Evolutionary conservation across 1,140 invertebrate genomes (phyloP), one percentile per base, ranked within the genome.

Genomic region (Vanessa tameamea): DNA sequence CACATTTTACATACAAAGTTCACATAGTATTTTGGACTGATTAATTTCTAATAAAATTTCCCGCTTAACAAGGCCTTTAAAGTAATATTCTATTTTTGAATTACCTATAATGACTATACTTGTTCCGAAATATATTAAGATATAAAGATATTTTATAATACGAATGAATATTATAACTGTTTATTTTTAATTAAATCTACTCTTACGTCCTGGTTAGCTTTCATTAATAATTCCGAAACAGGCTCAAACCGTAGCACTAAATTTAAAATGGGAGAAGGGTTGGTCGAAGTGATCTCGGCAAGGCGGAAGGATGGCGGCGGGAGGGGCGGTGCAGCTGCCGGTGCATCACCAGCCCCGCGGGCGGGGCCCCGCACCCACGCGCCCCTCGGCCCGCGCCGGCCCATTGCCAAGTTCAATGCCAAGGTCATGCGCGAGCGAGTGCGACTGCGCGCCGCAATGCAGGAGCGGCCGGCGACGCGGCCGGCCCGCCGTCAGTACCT

Each of bases 361-460:
- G 73, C 66, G 78, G 78, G 71, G 77, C 78, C 78, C 77, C 78
- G 64, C 75, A 31, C 75, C 74, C 77, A 64, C 78, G 65, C 70
- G 59, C 67, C 78, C 82, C 70, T 68, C 80, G 73, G 72, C 72
- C 80, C 83, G 80, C 86, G 77, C 79, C 87, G 82, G 86, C 83
- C 83, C 85, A 89, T 88, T 88, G 89, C 92, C 93, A 94, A 94
- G 93, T 94, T 94, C 93, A 94, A 92, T 94, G 93, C 92, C 93
- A 94, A 94, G 93, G 93, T 93, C 92, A 93, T 93, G 93, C 91
- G 87, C 88, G 87, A 82, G 84, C 82, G 85, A 88, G 85, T 93
- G 93, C 93, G 87, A 85, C 90, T 93, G 93, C 93, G 87, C 88
- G 88, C 91, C 91, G 92, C 92, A 93, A 89, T 93, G 93, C 93